A percentile compares a stretch with the other conserved stretches of the same genome.
phyloP scores from a whole-genome alignment of 2,888 invertebrate genomes.

The Sericinus montela region DNA sequence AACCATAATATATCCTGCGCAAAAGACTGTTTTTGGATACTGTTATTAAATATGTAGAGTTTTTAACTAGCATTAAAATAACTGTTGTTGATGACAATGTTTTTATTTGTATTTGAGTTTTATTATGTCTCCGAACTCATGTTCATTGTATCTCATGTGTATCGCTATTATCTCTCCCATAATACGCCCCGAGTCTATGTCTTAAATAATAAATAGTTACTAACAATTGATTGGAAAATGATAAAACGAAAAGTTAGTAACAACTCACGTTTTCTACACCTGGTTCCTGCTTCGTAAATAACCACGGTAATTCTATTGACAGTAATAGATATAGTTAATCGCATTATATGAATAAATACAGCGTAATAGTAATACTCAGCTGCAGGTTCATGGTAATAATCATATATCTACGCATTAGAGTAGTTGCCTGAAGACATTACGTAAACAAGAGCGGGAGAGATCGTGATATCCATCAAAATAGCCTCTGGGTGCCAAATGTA shows the following conservation, averaged over 20 bases:
- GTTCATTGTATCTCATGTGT: not conserved
- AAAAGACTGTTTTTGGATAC: too few relatives aligned
- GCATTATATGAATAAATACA: constrained; percentile 12
- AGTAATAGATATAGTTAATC: not conserved
- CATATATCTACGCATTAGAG: not conserved
- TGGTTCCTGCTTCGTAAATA: constrained; percentile 6
- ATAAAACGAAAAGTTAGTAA: constrained; percentile 3
- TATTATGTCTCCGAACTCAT: constrained; percentile 1
- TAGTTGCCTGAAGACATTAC: constrained; percentile 36
- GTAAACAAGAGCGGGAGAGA: constrained; percentile 33
- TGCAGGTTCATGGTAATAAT: constrained; percentile 8
- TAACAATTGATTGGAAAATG: constrained; percentile 6
- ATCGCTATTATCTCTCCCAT: not conserved
- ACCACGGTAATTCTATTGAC: constrained; percentile 1
- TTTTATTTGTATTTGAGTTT: too few relatives aligned
- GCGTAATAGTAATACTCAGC: constrained; percentile 3
- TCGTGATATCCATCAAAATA: constrained; percentile 35
- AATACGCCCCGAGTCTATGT: constrained; percentile 1
- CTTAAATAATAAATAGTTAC: constrained; percentile 10
- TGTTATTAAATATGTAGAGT: too few relatives aligned
- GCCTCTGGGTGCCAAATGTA: constrained; percentile 29
- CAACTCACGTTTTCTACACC: constrained; percentile 4
- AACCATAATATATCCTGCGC: too few relatives aligned
- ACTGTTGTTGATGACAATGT: too few relatives aligned
- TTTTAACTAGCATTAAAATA: too few relatives aligned